Evolutionary conservation across 1,140 invertebrate species (phyloP), one percentile per base, ranked within the genome.

Genomic region (Hycleus cichorii): DNA sequence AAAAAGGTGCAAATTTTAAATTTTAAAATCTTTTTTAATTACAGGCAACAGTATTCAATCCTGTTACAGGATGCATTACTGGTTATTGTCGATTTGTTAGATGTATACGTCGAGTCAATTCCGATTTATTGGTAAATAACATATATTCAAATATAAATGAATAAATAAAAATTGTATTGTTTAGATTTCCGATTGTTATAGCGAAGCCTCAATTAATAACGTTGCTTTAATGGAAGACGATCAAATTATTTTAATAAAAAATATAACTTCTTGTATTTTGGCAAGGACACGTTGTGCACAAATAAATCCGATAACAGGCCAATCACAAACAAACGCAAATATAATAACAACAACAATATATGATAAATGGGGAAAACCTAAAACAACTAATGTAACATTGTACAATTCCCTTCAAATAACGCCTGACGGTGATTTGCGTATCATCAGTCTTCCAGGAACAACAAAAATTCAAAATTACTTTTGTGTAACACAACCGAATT

Each of bases 221-320:
- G 75, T 77, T 57, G 73, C 78, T 52, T 73, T 75, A 8, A 42
- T 76, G 24, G 76, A 78, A 69, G 67, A 62, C 12, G 76, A 79
- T 51, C 79, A 79, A 61, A 71, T 80, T 5, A 66, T 72, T 47
- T 78, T 78, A 62, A 80, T 72, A 59, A 79, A 75, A 39, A 81
- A 81, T 65, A 76, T 80, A 32, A 80, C 80, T 5, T 78, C 77
- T 32, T 81, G 79, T 66, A 75, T 81, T 55, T 66, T 81, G 9
- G 78, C 79, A 3, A 78, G 75, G 63, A 65, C 78, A 5, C 67
- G 80, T 58, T 81, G 79, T 69, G 73, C 76, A 50, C 68, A 67
- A 3, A 80, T 74, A 65, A 81, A 81, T 71, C 79, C 80, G 12
- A 79, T 81, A 49, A 79, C 78, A 0, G 80, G 80, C n/a, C 76